Conservation (phyloP, 2,888 invertebrate genomes). For the Aphidoletes aphidimyza region DNA sequence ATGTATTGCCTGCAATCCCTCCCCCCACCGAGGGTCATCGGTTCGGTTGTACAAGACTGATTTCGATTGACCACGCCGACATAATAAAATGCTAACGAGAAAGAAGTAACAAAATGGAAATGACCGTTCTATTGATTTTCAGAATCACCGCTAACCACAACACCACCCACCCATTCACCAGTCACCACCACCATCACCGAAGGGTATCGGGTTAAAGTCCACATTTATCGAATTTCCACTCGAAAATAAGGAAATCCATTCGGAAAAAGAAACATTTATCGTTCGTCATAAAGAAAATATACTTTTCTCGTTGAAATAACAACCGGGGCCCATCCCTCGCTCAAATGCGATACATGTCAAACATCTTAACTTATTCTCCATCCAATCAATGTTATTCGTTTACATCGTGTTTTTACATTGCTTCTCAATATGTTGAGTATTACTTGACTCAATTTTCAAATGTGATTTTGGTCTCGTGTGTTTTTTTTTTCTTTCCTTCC, state of each 20-base stretch:
- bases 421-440: conserved; percentile 42
- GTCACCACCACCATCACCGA: neutral
- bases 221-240: neutral
- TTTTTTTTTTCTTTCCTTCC: neutral
- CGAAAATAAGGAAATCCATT: neutral
- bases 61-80: conserved; percentile 48
- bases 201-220: conserved; percentile 11
- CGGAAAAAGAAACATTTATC: neutral
- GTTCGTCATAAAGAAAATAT: neutral
- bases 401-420: neutral
- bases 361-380: conserved; percentile 21
- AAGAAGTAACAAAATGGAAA: conserved; percentile 34
- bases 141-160: neutral
- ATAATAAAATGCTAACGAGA: conserved; percentile 42
- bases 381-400: neutral
- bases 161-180: too few species aligned
- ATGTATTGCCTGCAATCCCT: neutral
- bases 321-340: neutral
- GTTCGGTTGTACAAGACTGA: conserved; percentile 9
- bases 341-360: neutral
- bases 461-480: neutral
- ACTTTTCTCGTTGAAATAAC: neutral
- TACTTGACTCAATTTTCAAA: conserved; percentile 20
- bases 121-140: conserved; percentile 45
- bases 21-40: too few species aligned